Base-by-base conservation (phyloP, 2,888 invertebrate species). In the Hyles lineata region DNA sequence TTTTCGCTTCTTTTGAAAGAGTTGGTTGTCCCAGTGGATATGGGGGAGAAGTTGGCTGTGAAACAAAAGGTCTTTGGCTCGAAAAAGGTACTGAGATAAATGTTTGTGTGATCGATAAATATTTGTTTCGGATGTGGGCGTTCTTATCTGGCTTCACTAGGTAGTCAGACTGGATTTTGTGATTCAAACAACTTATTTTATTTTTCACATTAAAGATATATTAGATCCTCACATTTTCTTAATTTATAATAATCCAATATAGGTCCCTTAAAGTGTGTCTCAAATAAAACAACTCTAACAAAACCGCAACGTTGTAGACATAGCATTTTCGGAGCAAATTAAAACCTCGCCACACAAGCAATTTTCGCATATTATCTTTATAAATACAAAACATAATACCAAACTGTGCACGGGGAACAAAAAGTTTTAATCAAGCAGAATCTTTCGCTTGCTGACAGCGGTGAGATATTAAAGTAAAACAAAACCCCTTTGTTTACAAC, bases 381-480 rank as follows among this genome's bases (percentile, higher is more conserved):
- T 67, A 67, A 67, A 67, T 67, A 67, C 67, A 23, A 67, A 67
- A 21, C 23, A 43, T 50, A 67, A 55, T 55, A 55, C 55, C 55
- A n/a, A 55, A 55, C 55, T n/a, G 55, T 19, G 55, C n/a, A n/a
- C 55, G 15, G 32, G 29, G 63, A 67, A 50, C 67, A 67, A 67
- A 67, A 70, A 70, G 69, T 74, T 73, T 74, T 74, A 74, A 74
- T 74, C 74, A 71, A 55, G 71, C 70, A 52, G 50, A 69, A 71
- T 70, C 60, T 71, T 73, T 74, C 71, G 67, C 29, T 32, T 35
- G 29, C 61, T 32, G 71, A 73, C 73, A 73, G 72, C 62, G 63
- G 61, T 74, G 74, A 74, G 71, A 74, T 74, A 74, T 74, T 74
- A 74, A 74, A 74, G 69, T 69, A 52, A 74, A 71, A 74, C 71